phyloP scores from a whole-genome alignment of 2,888 invertebrate genomes.

The Linnaemya vulpina region DNA sequence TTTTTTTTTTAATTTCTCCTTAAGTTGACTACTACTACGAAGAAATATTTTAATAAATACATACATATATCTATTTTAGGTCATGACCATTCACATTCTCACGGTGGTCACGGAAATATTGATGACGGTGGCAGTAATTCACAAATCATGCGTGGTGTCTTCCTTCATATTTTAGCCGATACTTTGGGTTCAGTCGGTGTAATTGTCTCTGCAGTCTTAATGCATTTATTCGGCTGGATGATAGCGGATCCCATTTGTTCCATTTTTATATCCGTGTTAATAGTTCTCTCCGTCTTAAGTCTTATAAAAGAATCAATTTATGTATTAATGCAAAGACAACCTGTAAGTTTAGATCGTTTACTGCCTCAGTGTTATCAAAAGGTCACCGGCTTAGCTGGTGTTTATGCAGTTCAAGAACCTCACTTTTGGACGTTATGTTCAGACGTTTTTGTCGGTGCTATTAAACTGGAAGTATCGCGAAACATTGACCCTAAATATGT shows the following conservation, averaged over 20 bases:
- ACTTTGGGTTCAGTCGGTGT: conserved; percentile 98
- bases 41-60: neutral
- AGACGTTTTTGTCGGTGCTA: conserved; percentile 94
- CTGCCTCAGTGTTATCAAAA: conserved; percentile 95
- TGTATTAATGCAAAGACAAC: conserved; percentile 97
- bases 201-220: conserved; percentile 95
- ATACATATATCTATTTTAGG: conserved; percentile 70
- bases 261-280: conserved; percentile 96
- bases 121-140: conserved; percentile 86
- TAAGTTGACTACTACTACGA: neutral
- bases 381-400: conserved; percentile 94
- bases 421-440: conserved; percentile 99
- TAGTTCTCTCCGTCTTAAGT: conserved; percentile 93
- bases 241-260: conserved; percentile 99
- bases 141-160: conserved; percentile 97
- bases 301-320: conserved; percentile 93
- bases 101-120: conserved; percentile 78
- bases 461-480: conserved; percentile 97
- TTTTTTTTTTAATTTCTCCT: no score
- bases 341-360: conserved; percentile 90
- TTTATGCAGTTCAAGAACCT: conserved; percentile 97
- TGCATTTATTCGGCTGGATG: conserved; percentile 99
- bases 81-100: conserved; percentile 76
- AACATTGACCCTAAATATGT: conserved; percentile 97
- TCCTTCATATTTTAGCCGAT: conserved; percentile 97